These are phyloP conservation scores for Pholis gunnellus DNA, from an alignment of 2,113 vertebrate species.

Conservation along the genomic window DNA sequence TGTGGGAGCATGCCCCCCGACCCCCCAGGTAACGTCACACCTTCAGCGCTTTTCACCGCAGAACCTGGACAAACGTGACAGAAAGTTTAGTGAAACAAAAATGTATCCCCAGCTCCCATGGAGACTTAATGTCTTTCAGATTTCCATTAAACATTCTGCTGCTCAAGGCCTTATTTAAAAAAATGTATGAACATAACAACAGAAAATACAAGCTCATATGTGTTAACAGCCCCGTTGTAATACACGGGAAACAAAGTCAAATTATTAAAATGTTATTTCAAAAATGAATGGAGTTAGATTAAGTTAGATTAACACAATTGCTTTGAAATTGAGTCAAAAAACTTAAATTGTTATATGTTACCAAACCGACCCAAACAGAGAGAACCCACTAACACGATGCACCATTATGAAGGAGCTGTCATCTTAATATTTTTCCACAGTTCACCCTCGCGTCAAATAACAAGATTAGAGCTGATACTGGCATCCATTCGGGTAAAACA, in stretches of 20 bases:
- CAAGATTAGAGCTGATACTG: too few relatives aligned
- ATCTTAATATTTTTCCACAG: too few relatives aligned
- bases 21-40: too few relatives aligned
- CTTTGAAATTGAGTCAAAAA: not conserved
- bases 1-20: too few relatives aligned
- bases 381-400: not conserved
- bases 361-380: not conserved
- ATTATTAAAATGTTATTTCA: not conserved
- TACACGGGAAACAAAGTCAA: not conserved
- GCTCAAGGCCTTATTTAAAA: not conserved
- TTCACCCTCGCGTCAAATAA: too few relatives aligned
- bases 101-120: too few relatives aligned
- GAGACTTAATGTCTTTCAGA: not conserved
- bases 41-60: too few relatives aligned
- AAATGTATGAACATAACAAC: not conserved
- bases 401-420: too few relatives aligned
- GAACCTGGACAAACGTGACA: too few relatives aligned
- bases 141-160: not conserved
- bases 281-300: not conserved
- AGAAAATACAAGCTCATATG: not conserved
- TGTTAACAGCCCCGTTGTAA: not conserved
- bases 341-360: too few relatives aligned
- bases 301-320: not conserved
- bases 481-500: too few relatives aligned
- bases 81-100: too few relatives aligned